These are phyloP conservation scores for Coenonympha glycerion DNA, from an alignment of 2,888 invertebrate species.

Conservation along the genomic window DNA sequence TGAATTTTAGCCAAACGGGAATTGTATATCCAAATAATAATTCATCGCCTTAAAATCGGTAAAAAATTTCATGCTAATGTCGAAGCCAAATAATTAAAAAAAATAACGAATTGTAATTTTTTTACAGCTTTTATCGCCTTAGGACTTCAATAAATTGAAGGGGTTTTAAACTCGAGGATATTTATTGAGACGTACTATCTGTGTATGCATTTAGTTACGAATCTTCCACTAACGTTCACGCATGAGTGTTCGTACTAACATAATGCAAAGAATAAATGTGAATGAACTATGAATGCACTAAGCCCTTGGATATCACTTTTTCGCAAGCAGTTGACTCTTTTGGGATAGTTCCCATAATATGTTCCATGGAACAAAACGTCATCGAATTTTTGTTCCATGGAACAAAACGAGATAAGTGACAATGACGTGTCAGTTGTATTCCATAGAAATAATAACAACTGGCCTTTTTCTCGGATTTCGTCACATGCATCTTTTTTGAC, in stretches of 20 bases:
- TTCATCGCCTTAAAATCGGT: slow-evolving; percentile 60
- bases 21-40: slow-evolving; percentile 64
- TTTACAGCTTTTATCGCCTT: slow-evolving; percentile 42
- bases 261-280: slow-evolving; percentile 36
- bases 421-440: no score
- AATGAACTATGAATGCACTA: slow-evolving; percentile 22
- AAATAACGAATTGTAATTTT: slow-evolving; percentile 46
- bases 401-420: no score
- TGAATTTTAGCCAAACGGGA: slow-evolving; percentile 74
- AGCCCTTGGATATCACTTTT: background rate
- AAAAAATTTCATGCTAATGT: slow-evolving; percentile 55
- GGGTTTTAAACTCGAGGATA: slow-evolving; percentile 51
- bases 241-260: slow-evolving; percentile 59
- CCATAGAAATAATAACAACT: no score
- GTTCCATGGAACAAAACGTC: no score
- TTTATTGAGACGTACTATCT: slow-evolving; percentile 49
- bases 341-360: no score
- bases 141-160: slow-evolving; percentile 38
- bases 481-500: no score
- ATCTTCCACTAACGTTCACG: slow-evolving; percentile 42
- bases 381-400: no score
- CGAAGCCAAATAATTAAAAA: slow-evolving; percentile 42
- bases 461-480: no score
- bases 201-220: slow-evolving; percentile 26
- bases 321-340: background rate